Percentiles rank a stretch among this genome's conserved stretches.
These are phyloP conservation scores for Archaeoteleia sp. DNA, from an alignment of 2,888 invertebrate genomes.

Conservation along the genomic window DNA sequence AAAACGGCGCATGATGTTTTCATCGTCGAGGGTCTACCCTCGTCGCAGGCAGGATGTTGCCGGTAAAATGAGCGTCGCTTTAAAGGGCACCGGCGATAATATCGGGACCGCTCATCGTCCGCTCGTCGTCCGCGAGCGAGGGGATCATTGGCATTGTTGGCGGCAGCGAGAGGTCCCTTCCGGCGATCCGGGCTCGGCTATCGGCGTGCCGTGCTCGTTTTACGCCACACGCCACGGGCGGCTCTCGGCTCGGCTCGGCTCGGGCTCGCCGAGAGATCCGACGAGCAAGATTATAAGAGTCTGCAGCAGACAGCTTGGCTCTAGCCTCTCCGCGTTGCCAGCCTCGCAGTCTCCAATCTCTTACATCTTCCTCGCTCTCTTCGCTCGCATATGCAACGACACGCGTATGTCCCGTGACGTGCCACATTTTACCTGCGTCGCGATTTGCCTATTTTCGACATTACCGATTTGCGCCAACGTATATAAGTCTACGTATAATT, in stretches of 20 bases:
- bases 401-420: no score
- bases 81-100: constrained; percentile 53
- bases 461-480: no score
- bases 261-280: constrained; percentile 57
- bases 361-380: constrained; percentile 28
- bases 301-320: constrained; percentile 73
- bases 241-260: constrained; percentile 25
- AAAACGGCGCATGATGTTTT: constrained; percentile 52
- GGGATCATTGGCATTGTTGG: constrained; percentile 58
- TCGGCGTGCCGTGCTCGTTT: constrained; percentile 35
- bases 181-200: constrained; percentile 38
- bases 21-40: constrained; percentile 49
- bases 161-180: constrained; percentile 51
- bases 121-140: constrained; percentile 43
- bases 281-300: constrained; percentile 66
- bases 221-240: constrained; percentile 57
- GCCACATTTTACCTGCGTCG: no score
- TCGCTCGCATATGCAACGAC: not conserved
- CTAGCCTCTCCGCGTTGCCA: constrained; percentile 62
- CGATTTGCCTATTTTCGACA: no score
- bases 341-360: constrained; percentile 62
- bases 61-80: constrained; percentile 47
- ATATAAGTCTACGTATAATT: no score
- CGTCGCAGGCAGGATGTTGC: constrained; percentile 15
- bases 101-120: constrained; percentile 42